These are phyloP conservation scores for Rhadinocentrus ornatus DNA, from an alignment of 2,797 vertebrate species.

Conservation along the genomic window DNA sequence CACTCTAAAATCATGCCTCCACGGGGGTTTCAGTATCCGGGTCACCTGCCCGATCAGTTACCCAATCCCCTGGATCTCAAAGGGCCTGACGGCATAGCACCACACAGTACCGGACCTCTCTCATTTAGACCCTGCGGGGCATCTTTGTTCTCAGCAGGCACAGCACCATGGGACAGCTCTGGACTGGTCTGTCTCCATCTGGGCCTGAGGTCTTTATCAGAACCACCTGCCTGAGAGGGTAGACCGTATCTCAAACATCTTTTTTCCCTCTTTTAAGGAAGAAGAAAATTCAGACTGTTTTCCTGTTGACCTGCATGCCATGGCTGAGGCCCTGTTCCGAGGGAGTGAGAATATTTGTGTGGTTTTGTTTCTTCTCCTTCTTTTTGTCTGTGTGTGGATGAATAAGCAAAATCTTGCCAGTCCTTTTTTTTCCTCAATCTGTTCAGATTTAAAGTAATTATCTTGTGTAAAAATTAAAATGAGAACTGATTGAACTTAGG, in stretches of 20 bases:
- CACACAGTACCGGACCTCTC: slow-evolving; percentile 72
- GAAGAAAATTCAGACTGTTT: slow-evolving; percentile 63
- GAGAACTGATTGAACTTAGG: neutral
- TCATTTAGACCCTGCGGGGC: slow-evolving; percentile 78
- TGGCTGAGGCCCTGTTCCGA: slow-evolving; percentile 28
- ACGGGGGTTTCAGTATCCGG: slow-evolving; percentile 58
- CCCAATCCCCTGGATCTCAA: slow-evolving; percentile 67
- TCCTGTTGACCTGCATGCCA: slow-evolving; percentile 66
- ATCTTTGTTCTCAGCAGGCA: slow-evolving; percentile 79
- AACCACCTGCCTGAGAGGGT: slow-evolving; percentile 75
- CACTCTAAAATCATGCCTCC: slow-evolving; percentile 50
- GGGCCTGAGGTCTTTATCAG: slow-evolving; percentile 76
- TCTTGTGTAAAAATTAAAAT: neutral
- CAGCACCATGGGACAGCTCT: slow-evolving; percentile 62
- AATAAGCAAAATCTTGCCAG: neutral
- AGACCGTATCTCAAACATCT: slow-evolving; percentile 74
- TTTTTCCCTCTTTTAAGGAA: slow-evolving; percentile 61
- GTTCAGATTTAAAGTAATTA: neutral
- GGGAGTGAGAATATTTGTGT: slow-evolving; percentile 33
- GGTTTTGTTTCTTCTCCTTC: slow-evolving; percentile 3
- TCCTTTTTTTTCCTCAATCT: no score
- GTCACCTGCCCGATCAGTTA: slow-evolving; percentile 64
- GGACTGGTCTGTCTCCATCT: slow-evolving; percentile 61
- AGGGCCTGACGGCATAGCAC: slow-evolving; percentile 44
- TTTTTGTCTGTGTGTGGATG: neutral